Base-by-base conservation (phyloP, 2,797 vertebrate genomes). In the Uromys caudimaculatus region DNA sequence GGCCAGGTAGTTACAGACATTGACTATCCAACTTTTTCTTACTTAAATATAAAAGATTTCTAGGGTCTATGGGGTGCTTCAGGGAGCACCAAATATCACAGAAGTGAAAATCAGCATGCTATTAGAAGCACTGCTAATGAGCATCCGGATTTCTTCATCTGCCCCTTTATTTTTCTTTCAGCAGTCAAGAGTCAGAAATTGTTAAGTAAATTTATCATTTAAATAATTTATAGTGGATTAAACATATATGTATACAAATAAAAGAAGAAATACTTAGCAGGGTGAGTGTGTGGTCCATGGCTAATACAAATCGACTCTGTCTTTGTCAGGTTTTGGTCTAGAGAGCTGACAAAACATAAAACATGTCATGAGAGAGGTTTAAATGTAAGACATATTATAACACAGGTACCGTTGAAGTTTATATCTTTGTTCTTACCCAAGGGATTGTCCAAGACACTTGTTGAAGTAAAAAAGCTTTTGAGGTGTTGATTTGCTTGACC, bases 1-100 rank as follows among this genome's bases (percentile, higher is more conserved):
- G 90, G 56, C 58, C 73, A 69, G 13, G 58, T 78, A 89, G 83
- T 32, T 90, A 24, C 52, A 77, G 52, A 60, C 17, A 88, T 41
- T 52, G 32, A 91, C n/a, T n/a, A 47, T 76, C 24, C 62, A 44
- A 23, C 44, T 85, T 85, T 32, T 17, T 93, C 91, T 76, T 81
- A 91, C 81, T 82, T 82, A 88, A 92, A 91, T 78, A 56, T 58
- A 79, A 83, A 89, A 64, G 19, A 89, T 91, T 93, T 89, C 50
- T 52, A 3, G 13, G 2, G 32, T 23, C 76, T 81, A 17, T 5
- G 8, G 21, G 3, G 7, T 14, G 8, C 17, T 24, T 8, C 3
- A 29, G 12, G 10, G 19, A 23, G 8, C 19, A 76, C 14, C 13
- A 60, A 92, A 29, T 62, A 47, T 77, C 92, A 78, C 69, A 93